phyloP scores from a whole-genome alignment of 2,113 vertebrate species.

The Aptenodytes patagonicus region DNA sequence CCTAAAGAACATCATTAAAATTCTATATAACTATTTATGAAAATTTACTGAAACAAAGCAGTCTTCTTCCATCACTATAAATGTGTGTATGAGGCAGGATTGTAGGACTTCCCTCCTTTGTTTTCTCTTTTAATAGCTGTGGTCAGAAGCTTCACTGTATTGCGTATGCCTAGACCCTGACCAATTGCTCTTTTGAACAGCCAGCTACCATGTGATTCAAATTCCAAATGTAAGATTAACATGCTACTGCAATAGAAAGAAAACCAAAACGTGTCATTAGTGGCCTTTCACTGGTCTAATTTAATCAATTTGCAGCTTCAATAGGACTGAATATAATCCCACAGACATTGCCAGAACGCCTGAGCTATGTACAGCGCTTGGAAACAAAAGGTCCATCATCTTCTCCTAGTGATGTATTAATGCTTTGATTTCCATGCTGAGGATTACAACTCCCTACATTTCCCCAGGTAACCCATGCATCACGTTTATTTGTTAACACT shows the following conservation, averaged over 20 bases:
- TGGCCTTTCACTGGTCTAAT: slow-evolving; percentile 48
- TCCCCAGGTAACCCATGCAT: background rate
- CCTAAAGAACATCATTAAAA: background rate
- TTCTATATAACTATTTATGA: background rate
- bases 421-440: background rate
- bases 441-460: background rate
- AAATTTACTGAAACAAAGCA: background rate
- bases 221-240: slow-evolving; percentile 6
- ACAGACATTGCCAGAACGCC: background rate
- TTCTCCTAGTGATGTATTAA: background rate
- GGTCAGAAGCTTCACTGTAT: background rate
- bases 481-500: background rate
- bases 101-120: background rate
- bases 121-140: background rate
- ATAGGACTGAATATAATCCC: slow-evolving; percentile 19
- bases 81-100: background rate
- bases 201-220: background rate
- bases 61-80: background rate
- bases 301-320: slow-evolving; percentile 55
- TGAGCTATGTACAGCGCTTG: background rate
- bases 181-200: background rate
- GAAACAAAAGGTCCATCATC: slow-evolving; percentile 18
- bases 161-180: background rate
- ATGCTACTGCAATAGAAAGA: background rate
- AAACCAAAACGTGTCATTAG: slow-evolving; percentile 46